Conservation (phyloP, 2,797 vertebrate genomes). For the Hemitrygon akajei region DNA sequence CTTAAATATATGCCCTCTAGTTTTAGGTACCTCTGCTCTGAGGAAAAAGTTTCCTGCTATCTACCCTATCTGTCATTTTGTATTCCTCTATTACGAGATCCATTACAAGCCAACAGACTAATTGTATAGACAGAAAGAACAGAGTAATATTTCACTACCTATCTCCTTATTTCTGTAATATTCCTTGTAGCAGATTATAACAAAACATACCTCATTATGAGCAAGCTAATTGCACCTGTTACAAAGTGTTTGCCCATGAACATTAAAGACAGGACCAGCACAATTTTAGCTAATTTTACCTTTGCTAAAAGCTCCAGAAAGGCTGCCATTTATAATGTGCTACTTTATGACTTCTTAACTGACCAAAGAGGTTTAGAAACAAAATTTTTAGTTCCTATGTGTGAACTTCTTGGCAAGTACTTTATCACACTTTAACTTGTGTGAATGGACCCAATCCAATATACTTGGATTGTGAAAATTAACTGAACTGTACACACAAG, state of each 20-base stretch:
- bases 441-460: not conserved
- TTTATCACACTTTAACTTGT: not conserved
- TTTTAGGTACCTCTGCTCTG: no score
- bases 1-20: no score
- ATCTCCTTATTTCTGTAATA: not conserved
- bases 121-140: not conserved
- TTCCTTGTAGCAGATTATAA: not conserved
- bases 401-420: not conserved
- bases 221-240: not conserved
- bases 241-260: not conserved
- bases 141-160: not conserved
- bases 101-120: not conserved
- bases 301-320: not conserved
- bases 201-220: not conserved
- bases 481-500: not conserved
- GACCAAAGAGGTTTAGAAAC: not conserved
- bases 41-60: no score
- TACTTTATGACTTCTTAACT: not conserved
- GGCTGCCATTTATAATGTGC: not conserved
- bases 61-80: no score
- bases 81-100: no score
- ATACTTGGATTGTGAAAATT: not conserved
- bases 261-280: no score
- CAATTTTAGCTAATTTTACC: not conserved
- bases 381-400: not conserved